A percentile compares a stretch with the other conserved stretches of the same genome.
Conservation (phyloP, 2,113 vertebrate species). For the Perca schrenkii region DNA sequence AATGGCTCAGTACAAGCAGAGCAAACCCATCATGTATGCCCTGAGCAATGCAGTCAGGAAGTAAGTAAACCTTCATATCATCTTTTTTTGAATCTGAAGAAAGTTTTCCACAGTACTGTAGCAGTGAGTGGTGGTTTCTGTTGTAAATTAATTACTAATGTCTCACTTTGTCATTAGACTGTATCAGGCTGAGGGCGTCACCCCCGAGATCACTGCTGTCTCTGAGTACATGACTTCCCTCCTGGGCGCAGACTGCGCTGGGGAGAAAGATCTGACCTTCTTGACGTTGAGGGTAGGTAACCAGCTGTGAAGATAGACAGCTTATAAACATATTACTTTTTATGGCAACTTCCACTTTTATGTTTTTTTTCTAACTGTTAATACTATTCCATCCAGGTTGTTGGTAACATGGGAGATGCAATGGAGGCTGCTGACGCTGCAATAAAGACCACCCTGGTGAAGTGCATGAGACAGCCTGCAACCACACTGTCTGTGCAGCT, state of each 20-base stretch:
- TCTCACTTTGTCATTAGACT: slow-evolving; percentile 79
- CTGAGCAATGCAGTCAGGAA: slow-evolving; percentile 88
- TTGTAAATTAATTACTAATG: slow-evolving; percentile 11
- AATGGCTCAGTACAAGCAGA: slow-evolving; percentile 88
- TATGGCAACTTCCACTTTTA: not conserved
- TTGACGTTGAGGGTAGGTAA: slow-evolving; percentile 88
- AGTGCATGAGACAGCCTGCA: slow-evolving; percentile 86
- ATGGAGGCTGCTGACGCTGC: slow-evolving; percentile 84
- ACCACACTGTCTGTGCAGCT: slow-evolving; percentile 89
- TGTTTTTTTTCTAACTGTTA: slow-evolving; percentile 22
- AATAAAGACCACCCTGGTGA: slow-evolving; percentile 84
- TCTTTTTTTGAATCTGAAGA: not conserved
- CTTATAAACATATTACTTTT: not conserved
- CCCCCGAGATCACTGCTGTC: slow-evolving; percentile 86
- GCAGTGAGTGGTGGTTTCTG: not conserved
- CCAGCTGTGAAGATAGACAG: not conserved
- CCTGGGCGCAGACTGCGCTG: slow-evolving; percentile 87
- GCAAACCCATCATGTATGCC: slow-evolving; percentile 90
- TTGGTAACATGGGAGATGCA: slow-evolving; percentile 91
- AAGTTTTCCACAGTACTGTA: not conserved
- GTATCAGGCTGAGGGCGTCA: slow-evolving; percentile 75
- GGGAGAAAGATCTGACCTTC: slow-evolving; percentile 89
- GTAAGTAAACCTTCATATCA: slow-evolving; percentile 80
- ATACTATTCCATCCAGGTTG: slow-evolving; percentile 79
- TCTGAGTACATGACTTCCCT: slow-evolving; percentile 87